A percentile compares a stretch with the other conserved stretches of the same genome.
phyloP scores from a whole-genome alignment of 1,140 invertebrate species.

The Nautilus pompilius region DNA sequence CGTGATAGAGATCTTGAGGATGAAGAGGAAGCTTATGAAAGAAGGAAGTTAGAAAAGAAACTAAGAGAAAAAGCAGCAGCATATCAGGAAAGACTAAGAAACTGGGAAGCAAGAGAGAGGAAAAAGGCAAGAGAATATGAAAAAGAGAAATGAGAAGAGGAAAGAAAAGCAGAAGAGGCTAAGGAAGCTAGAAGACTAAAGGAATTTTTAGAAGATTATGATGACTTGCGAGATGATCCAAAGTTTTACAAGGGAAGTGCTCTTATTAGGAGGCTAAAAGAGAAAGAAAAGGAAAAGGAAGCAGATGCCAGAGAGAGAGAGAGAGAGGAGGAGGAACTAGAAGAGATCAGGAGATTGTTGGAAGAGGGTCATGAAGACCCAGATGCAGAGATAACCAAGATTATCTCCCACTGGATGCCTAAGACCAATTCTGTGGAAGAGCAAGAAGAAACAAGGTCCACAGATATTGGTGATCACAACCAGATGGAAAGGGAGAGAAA shows the following conservation, averaged over 20 bases:
- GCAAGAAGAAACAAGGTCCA: too few species aligned
- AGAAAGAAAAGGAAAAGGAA: conserved; percentile 89
- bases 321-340: conserved; percentile 88
- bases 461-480: too few species aligned
- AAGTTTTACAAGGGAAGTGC: conserved; percentile 80
- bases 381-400: conserved; percentile 75
- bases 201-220: conserved; percentile 98
- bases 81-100: conserved; percentile 75
- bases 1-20: conserved; percentile 46
- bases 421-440: too few species aligned
- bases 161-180: conserved; percentile 77
- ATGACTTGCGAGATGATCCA: conserved; percentile 93
- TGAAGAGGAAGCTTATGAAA: conserved; percentile 72
- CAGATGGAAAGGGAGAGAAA: conserved; percentile 67
- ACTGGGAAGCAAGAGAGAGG: conserved; percentile 91
- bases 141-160: conserved; percentile 81
- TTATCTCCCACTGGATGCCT: too few species aligned
- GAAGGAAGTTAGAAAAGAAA: conserved; percentile 84
- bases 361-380: conserved; percentile 78
- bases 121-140: conserved; percentile 91
- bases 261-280: conserved; percentile 79
- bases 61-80: conserved; percentile 89
- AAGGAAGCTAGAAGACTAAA: conserved; percentile 90
- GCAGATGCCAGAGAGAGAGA: conserved; percentile 83
- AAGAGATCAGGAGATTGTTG: conserved; percentile 79